These are phyloP conservation scores for Betta splendens DNA, from an alignment of 2,797 vertebrate genomes.

Conservation along the genomic window DNA sequence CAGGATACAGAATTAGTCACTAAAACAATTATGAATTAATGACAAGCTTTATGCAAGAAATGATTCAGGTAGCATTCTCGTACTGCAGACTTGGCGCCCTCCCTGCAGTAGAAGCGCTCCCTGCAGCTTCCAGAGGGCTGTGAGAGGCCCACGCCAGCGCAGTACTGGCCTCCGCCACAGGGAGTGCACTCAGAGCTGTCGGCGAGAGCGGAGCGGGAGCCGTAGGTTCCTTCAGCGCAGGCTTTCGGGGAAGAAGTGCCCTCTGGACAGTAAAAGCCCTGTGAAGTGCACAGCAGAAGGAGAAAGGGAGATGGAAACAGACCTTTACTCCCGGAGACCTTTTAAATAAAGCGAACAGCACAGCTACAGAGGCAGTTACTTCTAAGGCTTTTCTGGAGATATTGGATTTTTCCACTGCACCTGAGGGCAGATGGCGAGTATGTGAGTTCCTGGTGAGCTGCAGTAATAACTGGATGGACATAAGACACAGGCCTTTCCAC, in stretches of 20 bases:
- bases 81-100: constrained; percentile 84
- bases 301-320: not conserved
- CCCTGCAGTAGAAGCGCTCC: constrained; percentile 87
- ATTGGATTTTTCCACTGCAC: constrained; percentile 60
- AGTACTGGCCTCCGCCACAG: constrained; percentile 85
- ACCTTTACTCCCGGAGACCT: not conserved
- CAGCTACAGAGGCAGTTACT: not conserved
- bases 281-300: constrained; percentile 4
- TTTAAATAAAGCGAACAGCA: not conserved
- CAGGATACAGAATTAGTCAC: too few relatives aligned
- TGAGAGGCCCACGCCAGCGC: constrained; percentile 78
- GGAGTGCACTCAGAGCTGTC: constrained; percentile 76
- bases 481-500: constrained; percentile 74
- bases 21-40: constrained; percentile 3
- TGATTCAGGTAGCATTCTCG: constrained; percentile 32
- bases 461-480: constrained; percentile 86
- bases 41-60: not conserved
- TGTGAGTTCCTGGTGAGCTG: constrained; percentile 73
- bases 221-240: constrained; percentile 83
- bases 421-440: constrained; percentile 81
- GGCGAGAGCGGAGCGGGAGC: constrained; percentile 72
- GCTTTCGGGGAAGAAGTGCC: constrained; percentile 78
- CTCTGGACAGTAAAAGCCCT: constrained; percentile 87
- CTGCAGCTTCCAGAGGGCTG: constrained; percentile 83
- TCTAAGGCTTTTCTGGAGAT: constrained; percentile 8